Base-by-base conservation (phyloP, 2,797 vertebrate species). In the Catostomus latipinnis region DNA sequence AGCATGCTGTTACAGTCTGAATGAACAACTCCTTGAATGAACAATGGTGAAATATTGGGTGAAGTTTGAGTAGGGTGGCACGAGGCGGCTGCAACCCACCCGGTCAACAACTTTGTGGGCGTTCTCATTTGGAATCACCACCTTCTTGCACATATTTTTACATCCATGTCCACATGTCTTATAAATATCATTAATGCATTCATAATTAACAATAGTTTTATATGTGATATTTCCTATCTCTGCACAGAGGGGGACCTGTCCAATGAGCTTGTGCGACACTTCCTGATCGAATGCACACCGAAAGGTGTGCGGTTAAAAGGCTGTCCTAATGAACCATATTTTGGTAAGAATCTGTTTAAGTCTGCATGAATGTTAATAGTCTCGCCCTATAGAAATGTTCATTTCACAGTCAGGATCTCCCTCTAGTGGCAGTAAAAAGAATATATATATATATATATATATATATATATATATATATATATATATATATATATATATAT, bases 241-340 rank as follows among this genome's bases (percentile, higher is more conserved):
- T 34, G 34, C 34, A 34, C 8, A 95, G 95, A n/a, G 68, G 95
- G 94, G 61, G 97, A 98, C 86, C 80, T 96, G 89, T 94, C 96
- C 84, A 98, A 91, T 80, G 98, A 99, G 90, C 95, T 99, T 11
- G 98, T 99, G 67, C 94, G 98, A 75, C 97, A 99, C 88, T 99
- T 98, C 88, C 90, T 99, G 89, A 97, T 99, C 10, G 98, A 99
- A 88, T 98, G 97, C 85, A 96, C 96, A 45, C 94, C 95, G 8
- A 99, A 97, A 86, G 98, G 97, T 13, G 98, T 99, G 6, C 93
- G 96, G 57, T 94, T 99, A 76, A 99, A 99, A 90, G 98, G 98
- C 61, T 99, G 97, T 68, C 94, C 96, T 0, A 97, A 97, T 1
- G 97, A 99, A 75, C 97, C 97, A 0, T 97, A 96, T 90, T 99